Evolutionary conservation across 2,888 invertebrate genomes (phyloP), one percentile per base, ranked within the genome.

Genomic region (Nudaria mundana): DNA sequence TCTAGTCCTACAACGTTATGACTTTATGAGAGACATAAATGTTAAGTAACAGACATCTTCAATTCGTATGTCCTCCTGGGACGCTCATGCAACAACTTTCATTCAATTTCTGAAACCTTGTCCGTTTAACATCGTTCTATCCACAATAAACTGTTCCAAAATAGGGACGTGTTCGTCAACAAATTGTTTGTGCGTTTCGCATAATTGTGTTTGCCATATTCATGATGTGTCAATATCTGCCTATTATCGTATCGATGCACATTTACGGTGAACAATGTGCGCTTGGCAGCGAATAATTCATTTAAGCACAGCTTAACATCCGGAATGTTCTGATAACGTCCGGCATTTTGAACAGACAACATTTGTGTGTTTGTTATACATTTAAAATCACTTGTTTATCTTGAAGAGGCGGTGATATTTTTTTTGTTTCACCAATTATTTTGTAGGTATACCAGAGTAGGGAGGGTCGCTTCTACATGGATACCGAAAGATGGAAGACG

Each of bases 191-290:
- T 41, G 37, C 6, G 15, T 10, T 32, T 37, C 16, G 18, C 28
- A 32, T 22, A n/a, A n/a, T n/a, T 24, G 26, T 31, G 31, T 46
- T 43, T 8, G 33, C 37, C n/a, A 43, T 31, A 13, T 46, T 3
- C 5, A 40, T 39, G 45, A 31, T 48, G 29, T 48, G 53, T 48
- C 48, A 53, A 48, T 45, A 50, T 30, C 14, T 31, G 23, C 47
- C 37, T n/a, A 48, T 26, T 56, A 56, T 41, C 48, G 38, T 47
- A 41, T 48, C 42, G 31, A 41, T 48, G 44, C 46, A 43, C 42
- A 45, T 48, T 48, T 30, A 40, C 40, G 52, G 42, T 25, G 30
- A 37, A 55, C 44, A 41, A 39, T 45, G 36, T 41, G 26, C 20
- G 16, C 16, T 47, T 48, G 44, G 41, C 31, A 28, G 24, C 35